Base-by-base conservation (phyloP, 23 tunicate genomes). In the Halocynthia aurantium region DNA sequence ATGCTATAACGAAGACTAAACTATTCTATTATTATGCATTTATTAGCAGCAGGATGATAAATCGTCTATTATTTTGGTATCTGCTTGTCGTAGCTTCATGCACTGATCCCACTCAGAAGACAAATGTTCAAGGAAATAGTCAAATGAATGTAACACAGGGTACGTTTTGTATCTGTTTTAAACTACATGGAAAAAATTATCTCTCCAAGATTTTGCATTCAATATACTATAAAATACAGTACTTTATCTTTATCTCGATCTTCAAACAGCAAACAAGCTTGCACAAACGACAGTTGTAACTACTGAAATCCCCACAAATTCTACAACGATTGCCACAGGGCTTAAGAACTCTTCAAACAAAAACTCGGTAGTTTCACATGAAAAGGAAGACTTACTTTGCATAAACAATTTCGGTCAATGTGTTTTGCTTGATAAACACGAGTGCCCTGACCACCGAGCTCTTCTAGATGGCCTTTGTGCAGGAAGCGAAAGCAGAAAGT, bases 341-440 rank as follows among this genome's bases (percentile, higher is more conserved):
- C 44, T 31, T 31, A 31, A 31, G 44, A 31, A 31, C 44, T 31
- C 44, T 31, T 31, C 44, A 31, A 31, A 31, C 44, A 31, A 31
- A 31, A 31, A 31, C 44, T 31, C 44, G 44, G 44, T 31, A 31
- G 44, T 31, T 31, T 31, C 44, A 31, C 70, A 65, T 49, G 2
- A 65, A 9, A 49, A 65, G 66, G 67, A 57, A 13, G 83, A 80
- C 50, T 7, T 69, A 12, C 58, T 65, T 8, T 80, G 83, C 64
- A 68, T 80, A 9, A 69, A 67, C 21, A 70, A 70, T 80, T 80
- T 52, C 61, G 83, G 83, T 6, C 50, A 21, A 13, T 80, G 83
- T 54, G 44, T 31, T 31, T 51, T 74, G 62, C 15, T 52, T 22
- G 73, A 63, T 19, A 80, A 68, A n/a, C 65, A 80, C 21, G 53